phyloP scores from a whole-genome alignment of 2,113 vertebrate genomes.

The Todiramphus chloris region DNA sequence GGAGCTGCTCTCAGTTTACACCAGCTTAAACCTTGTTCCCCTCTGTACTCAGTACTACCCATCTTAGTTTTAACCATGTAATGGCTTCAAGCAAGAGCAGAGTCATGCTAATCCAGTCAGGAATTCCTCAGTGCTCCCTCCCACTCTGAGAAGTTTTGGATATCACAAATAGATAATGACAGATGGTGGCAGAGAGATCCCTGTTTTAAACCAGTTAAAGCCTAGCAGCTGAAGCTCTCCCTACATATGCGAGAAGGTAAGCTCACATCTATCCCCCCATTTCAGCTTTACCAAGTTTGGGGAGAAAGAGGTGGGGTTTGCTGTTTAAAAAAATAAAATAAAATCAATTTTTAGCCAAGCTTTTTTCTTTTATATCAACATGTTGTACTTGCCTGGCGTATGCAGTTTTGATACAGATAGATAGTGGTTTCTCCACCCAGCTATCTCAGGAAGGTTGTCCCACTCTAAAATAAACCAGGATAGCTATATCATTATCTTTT shows the following conservation, averaged over 20 bases:
- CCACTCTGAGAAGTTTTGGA: background rate
- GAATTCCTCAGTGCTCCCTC: background rate
- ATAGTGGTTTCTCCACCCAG: background rate
- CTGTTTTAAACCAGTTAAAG: background rate
- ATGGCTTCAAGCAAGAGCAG: background rate
- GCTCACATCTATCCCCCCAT: background rate
- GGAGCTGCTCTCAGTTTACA: background rate
- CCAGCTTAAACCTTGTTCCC: background rate
- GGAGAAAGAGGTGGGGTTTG: background rate
- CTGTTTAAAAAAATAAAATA: background rate
- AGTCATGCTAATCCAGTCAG: background rate
- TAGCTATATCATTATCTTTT: background rate
- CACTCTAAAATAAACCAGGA: background rate
- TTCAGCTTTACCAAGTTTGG: background rate
- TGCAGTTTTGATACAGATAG: background rate
- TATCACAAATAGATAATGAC: background rate
- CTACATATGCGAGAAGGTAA: background rate
- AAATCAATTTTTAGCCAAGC: background rate
- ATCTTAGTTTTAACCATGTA: background rate
- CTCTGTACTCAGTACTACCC: background rate
- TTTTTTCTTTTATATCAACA: background rate
- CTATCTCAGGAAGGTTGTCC: background rate
- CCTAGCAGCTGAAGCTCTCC: background rate
- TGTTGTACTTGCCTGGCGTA: background rate
- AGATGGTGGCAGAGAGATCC: background rate